Conservation (phyloP, 2,888 invertebrate genomes). For the Stictocephala bisonia region DNA sequence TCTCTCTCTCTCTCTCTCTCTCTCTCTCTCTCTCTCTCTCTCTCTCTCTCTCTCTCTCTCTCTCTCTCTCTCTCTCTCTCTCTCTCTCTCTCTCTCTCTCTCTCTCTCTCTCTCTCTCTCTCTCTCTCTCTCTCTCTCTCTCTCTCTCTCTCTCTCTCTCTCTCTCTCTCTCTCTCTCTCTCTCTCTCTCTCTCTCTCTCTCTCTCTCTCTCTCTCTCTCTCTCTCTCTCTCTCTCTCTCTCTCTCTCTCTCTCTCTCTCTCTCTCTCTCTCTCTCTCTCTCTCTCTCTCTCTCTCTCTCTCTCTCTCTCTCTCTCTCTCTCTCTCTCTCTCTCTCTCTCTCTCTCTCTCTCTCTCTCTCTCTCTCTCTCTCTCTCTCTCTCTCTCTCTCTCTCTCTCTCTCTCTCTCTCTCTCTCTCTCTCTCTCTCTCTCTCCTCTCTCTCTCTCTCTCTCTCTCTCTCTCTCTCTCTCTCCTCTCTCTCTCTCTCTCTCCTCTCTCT, state of each 20-base stretch:
- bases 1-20: not conserved
- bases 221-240: not conserved
- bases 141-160: not conserved
- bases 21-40: not conserved
- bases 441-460: constrained; percentile 1
- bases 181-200: not conserved
- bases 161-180: not conserved
- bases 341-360: not conserved
- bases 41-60: not conserved
- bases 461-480: not conserved
- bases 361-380: not conserved
- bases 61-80: not conserved
- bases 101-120: not conserved
- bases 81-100: constrained; percentile 14
- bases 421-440: not conserved
- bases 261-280: not conserved
- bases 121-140: not conserved
- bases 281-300: constrained; percentile 1
- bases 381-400: not conserved
- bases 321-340: not conserved
- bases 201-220: not conserved
- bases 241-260: constrained; percentile 1
- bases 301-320: not conserved
- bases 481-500: not conserved
- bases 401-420: not conserved